A percentile compares a stretch with the other conserved stretches of the same genome.
Conservation (phyloP, 2,113 vertebrate genomes). For the Tyto alba region DNA sequence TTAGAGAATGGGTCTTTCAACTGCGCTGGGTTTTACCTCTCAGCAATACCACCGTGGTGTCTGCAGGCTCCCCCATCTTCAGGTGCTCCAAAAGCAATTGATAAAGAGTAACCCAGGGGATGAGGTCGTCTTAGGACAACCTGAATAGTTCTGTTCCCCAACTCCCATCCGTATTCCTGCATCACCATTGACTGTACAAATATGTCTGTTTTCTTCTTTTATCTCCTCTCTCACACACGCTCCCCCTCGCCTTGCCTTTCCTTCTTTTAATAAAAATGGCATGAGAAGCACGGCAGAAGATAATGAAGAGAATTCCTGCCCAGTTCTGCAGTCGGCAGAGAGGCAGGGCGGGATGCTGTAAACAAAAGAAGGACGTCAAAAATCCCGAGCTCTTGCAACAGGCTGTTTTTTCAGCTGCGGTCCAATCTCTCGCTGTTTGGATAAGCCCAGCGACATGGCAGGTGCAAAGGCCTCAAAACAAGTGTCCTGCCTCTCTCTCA, state of each 20-base stretch:
- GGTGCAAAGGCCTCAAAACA: conserved; percentile 53
- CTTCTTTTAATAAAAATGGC: conserved; percentile 53
- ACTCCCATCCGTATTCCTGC: not conserved
- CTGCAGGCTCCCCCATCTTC: not conserved
- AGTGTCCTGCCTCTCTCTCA: not conserved
- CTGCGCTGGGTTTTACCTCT: not conserved
- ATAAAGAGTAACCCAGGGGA: not conserved
- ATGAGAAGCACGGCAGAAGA: conserved; percentile 45
- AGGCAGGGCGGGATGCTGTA: conserved; percentile 17
- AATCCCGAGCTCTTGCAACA: not conserved
- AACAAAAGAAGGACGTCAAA: conserved; percentile 56
- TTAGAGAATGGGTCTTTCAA: not conserved
- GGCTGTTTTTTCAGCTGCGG: conserved; percentile 72
- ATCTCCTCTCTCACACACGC: not conserved
- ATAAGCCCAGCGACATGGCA: conserved; percentile 52
- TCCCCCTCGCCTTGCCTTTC: not conserved
- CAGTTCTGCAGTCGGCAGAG: not conserved
- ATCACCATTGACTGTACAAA: not conserved
- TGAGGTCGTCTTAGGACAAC: not conserved
- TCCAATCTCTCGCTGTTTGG: conserved; percentile 25
- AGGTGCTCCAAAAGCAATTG: not conserved
- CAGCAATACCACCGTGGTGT: accelerated
- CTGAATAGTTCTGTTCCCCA: not conserved
- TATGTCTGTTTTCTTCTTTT: not conserved
- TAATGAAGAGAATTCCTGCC: conserved; percentile 66